These are phyloP conservation scores for Nemotelus nigrinus DNA, from an alignment of 2,888 invertebrate genomes.

Conservation along the genomic window DNA sequence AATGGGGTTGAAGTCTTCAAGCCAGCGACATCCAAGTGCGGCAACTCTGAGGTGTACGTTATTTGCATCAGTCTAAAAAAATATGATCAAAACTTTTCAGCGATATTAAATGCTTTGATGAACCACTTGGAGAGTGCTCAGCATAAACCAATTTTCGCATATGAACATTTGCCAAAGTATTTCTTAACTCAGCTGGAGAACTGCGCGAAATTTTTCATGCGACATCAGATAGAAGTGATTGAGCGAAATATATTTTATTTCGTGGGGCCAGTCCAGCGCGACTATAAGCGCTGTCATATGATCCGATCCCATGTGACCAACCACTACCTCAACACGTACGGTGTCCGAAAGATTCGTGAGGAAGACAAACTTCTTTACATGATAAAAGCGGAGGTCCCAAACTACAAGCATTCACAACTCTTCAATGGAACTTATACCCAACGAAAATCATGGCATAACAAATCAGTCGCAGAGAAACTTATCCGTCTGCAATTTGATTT, in stretches of 20 bases:
- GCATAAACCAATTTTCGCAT: constrained; percentile 69
- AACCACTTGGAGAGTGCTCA: constrained; percentile 53
- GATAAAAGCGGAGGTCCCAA: constrained; percentile 65
- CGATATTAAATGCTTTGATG: constrained; percentile 57
- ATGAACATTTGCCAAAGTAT: constrained; percentile 69
- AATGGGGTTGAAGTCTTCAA: constrained; percentile 80
- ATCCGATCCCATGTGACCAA: constrained; percentile 67
- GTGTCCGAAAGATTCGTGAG: constrained; percentile 67
- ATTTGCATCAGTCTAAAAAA: constrained; percentile 69
- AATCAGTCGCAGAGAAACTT: constrained; percentile 64
- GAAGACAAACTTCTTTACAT: constrained; percentile 67
- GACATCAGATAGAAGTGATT: constrained; percentile 74
- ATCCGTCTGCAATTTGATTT: constrained; percentile 65
- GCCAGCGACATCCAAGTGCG: constrained; percentile 91
- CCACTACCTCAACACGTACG: constrained; percentile 70
- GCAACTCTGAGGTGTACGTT: constrained; percentile 93
- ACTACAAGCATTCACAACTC: constrained; percentile 66
- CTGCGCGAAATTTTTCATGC: constrained; percentile 74
- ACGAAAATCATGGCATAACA: constrained; percentile 66
- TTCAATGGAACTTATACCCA: constrained; percentile 71
- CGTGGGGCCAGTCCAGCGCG: constrained; percentile 56
- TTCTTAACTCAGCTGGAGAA: constrained; percentile 74
- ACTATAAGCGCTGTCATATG: constrained; percentile 62
- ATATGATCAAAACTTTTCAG: constrained; percentile 51
- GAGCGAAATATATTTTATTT: constrained; percentile 74